A percentile compares a stretch with the other conserved stretches of the same genome.
Evolutionary conservation across 2,797 vertebrate species (phyloP).

Genomic region (Channallabes apus): DNA sequence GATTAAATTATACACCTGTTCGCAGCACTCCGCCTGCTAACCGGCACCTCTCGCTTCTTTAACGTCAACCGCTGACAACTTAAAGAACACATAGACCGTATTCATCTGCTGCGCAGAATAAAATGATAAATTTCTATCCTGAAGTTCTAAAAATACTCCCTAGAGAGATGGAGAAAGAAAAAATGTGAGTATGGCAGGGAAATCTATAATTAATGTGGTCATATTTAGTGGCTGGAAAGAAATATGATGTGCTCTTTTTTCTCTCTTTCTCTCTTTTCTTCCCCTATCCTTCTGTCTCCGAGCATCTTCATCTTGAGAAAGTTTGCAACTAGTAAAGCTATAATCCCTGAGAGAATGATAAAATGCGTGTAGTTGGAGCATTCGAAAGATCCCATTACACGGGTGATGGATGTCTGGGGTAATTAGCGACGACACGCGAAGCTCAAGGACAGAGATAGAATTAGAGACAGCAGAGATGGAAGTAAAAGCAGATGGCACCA

Average conservation of each 20-base stretch:
- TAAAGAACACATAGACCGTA: constrained; percentile 34
- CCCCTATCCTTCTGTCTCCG: constrained; percentile 10
- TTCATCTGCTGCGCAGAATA: constrained; percentile 3
- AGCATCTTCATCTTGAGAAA: constrained; percentile 27
- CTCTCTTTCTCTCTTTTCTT: constrained; percentile 16
- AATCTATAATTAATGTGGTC: constrained; percentile 59
- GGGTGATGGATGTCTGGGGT: constrained; percentile 41
- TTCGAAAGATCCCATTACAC: constrained; percentile 33
- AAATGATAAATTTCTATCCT: constrained; percentile 38
- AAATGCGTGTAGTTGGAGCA: constrained; percentile 25
- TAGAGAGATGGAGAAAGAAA: constrained; percentile 2
- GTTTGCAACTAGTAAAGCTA: constrained; percentile 40
- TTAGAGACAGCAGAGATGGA: background rate
- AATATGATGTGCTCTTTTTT: constrained; percentile 45
- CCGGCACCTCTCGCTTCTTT: constrained; percentile 23
- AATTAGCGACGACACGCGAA: constrained; percentile 29
- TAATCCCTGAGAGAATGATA: constrained; percentile 39
- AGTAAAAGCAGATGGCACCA: background rate
- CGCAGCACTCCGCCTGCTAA: background rate
- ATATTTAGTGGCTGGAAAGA: constrained; percentile 49
- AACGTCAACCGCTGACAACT: constrained; percentile 17
- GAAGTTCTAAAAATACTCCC: constrained; percentile 49
- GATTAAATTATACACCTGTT: constrained; percentile 53
- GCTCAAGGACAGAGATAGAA: background rate
- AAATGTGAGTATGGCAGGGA: constrained; percentile 37